Base-by-base conservation (phyloP, 1,140 invertebrate genomes). In the Lucilia sericata region DNA sequence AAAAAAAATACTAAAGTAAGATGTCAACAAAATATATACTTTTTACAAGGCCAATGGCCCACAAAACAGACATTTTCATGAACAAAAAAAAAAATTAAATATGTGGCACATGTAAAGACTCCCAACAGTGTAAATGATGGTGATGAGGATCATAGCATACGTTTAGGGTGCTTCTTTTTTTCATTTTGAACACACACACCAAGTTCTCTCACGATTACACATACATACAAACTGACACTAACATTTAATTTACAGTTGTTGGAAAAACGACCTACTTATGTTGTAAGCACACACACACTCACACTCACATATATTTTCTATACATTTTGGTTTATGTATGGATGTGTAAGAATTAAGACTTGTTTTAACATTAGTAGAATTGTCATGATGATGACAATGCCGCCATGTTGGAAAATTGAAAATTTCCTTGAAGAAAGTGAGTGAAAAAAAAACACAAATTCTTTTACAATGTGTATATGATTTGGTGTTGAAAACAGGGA, bases 321-420 rank as follows among this genome's bases (percentile, higher is more conserved):
- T 30, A 30, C 8, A 60, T 14, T 60, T 60, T 17, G n/a, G 8
- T 7, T n/a, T 60, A 17, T n/a, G n/a, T 60, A 60, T 17, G n/a
- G 1, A 60, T 8, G 42, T 42, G 5, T 42, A 30, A 30, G 25
- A 30, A 30, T 30, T 2, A 30, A 42, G 42, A 42, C 42, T 42
- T 42, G 42, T 42, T 42, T 42, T 42, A 42, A 42, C 42, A 42
- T 42, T 42, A 42, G 42, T 42, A 42, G 10, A 42, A 60, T 60
- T 17, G n/a, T 60, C 14, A 60, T 60, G n/a, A 60, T 60, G 55
- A 60, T 60, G 55, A 60, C 55, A 60, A n/a, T 60, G 55, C 55
- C 55, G 55, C 55, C 55, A 60, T 60, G 55, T 60, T 60, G 13
- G 55, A 60, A 60, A 60, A 60, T 60, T 60, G 55, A 60, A 60